These are phyloP conservation scores for Agrotis clavis DNA, from an alignment of 2,888 invertebrate species.

Conservation along the genomic window DNA sequence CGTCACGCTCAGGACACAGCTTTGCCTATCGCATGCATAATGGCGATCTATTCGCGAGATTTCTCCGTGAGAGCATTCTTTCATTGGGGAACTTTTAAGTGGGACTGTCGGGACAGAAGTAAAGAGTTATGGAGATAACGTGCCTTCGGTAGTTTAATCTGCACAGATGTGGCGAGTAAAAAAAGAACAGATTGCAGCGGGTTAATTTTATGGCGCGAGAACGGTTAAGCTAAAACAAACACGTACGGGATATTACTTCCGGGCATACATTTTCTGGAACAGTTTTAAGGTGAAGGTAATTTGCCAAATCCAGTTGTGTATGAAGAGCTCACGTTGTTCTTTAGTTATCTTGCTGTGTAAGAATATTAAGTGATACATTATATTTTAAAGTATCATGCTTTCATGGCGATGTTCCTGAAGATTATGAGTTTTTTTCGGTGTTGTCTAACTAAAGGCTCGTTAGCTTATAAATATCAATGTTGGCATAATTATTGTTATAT, in stretches of 20 bases:
- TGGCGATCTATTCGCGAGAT: constrained; percentile 72
- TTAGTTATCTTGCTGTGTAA: constrained; percentile 50
- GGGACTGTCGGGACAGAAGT: constrained; percentile 67
- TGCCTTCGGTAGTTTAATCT: constrained; percentile 71
- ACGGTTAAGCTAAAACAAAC: constrained; percentile 82
- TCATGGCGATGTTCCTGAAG: background rate
- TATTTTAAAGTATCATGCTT: constrained; percentile 27
- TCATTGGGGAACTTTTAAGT: constrained; percentile 74
- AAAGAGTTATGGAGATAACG: constrained; percentile 81
- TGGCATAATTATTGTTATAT: background rate
- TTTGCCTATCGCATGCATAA: constrained; percentile 81
- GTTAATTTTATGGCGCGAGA: constrained; percentile 81
- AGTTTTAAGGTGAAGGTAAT: constrained; percentile 81
- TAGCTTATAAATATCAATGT: background rate
- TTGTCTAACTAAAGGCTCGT: background rate
- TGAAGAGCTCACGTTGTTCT: constrained; percentile 71
- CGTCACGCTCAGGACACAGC: constrained; percentile 76
- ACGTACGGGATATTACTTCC: constrained; percentile 83
- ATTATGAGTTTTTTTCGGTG: background rate
- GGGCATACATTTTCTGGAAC: constrained; percentile 78
- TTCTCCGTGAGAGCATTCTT: constrained; percentile 71
- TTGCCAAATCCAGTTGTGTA: constrained; percentile 79
- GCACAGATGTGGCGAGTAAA: constrained; percentile 76
- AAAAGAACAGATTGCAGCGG: constrained; percentile 77
- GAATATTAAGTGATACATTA: constrained; percentile 50